A percentile compares a stretch with the other conserved stretches of the same genome.
These are phyloP conservation scores for Acanthacorydalis orientalis DNA, from an alignment of 2,888 invertebrate species.

Conservation along the genomic window DNA sequence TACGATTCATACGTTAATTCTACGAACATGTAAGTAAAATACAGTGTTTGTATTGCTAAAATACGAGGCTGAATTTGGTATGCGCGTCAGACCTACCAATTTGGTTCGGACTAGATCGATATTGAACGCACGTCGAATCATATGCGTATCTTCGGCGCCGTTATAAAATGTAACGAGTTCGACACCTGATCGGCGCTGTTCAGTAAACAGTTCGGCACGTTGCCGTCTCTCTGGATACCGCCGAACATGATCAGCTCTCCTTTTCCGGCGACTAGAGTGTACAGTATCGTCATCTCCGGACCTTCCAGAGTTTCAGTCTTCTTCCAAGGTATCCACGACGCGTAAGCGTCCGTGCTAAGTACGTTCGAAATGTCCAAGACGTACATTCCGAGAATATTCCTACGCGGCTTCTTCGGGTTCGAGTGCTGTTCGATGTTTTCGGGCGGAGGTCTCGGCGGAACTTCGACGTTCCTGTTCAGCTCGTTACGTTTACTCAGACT, in stretches of 20 bases:
- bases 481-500: slow-evolving; percentile 20
- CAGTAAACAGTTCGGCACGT: slow-evolving; percentile 27
- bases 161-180: slow-evolving; percentile 60
- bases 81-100: too few species aligned
- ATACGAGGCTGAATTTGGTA: too few species aligned
- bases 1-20: too few species aligned
- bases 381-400: slow-evolving; percentile 64
- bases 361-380: slow-evolving; percentile 69
- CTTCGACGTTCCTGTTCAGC: slow-evolving; percentile 25
- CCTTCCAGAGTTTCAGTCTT: slow-evolving; percentile 43
- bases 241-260: slow-evolving; percentile 92
- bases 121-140: not conserved
- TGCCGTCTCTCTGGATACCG: slow-evolving; percentile 73
- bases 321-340: slow-evolving; percentile 52
- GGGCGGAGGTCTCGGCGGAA: slow-evolving; percentile 16
- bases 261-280: slow-evolving; percentile 75
- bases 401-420: slow-evolving; percentile 39
- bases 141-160: slow-evolving; percentile 35
- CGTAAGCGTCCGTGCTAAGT: slow-evolving; percentile 44
- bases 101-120: too few species aligned
- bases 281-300: slow-evolving; percentile 81
- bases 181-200: slow-evolving; percentile 48
- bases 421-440: slow-evolving; percentile 10
- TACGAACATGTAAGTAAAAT: too few species aligned
- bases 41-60: too few species aligned